Conservation (phyloP, 2,888 invertebrate species). For the Tortricodes alternella region DNA sequence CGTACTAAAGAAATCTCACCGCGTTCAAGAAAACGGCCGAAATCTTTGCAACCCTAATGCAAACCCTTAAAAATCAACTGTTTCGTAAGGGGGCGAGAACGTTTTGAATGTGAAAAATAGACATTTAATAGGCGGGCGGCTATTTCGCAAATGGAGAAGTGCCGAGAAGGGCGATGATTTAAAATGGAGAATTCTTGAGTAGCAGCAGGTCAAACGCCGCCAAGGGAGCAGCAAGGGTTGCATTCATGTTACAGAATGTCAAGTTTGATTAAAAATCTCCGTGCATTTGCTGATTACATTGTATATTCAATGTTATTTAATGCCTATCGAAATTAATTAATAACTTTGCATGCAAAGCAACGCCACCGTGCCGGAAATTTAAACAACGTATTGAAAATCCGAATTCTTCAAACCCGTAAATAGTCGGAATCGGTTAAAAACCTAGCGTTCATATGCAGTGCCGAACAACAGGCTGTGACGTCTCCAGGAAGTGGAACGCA, state of each 20-base stretch:
- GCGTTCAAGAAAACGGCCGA: conserved; percentile 24
- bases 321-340: too few species aligned
- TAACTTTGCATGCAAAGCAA: neutral
- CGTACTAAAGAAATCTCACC: conserved; percentile 25
- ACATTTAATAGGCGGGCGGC: conserved; percentile 77
- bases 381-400: neutral
- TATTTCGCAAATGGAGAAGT: conserved; percentile 39
- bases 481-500: conserved; percentile 70
- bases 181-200: conserved; percentile 42
- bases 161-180: conserved; percentile 59
- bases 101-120: conserved; percentile 71
- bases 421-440: conserved; percentile 21
- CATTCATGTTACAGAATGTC: conserved; percentile 32
- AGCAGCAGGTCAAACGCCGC: conserved; percentile 41
- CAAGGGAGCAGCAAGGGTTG: conserved; percentile 32
- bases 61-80: conserved; percentile 49
- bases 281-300: too few species aligned
- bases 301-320: too few species aligned
- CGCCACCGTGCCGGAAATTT: neutral
- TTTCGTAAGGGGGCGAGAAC: conserved; percentile 46
- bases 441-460: conserved; percentile 43
- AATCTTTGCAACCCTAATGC: conserved; percentile 28
- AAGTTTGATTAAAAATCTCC: neutral
- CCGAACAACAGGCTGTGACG: conserved; percentile 63
- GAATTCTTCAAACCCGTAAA: conserved; percentile 18